Conservation (phyloP, 2,797 vertebrate genomes). For the Clamator glandarius region DNA sequence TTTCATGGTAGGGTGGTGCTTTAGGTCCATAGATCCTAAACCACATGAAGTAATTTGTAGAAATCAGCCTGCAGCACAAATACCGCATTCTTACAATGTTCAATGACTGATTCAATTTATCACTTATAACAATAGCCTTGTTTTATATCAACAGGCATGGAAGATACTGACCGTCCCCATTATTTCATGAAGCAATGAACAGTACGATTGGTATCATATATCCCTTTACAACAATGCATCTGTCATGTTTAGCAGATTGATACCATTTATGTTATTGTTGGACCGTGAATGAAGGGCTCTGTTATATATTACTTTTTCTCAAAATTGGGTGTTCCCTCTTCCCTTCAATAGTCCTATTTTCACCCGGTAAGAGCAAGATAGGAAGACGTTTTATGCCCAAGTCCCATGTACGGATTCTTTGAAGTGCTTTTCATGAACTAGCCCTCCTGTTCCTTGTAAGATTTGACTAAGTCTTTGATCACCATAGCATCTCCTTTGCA, state of each 20-base stretch:
- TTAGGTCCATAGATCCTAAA: background rate
- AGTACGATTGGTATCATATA: background rate
- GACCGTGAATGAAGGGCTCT: background rate
- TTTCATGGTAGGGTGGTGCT: background rate
- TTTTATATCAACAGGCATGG: background rate
- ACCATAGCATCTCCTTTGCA: background rate
- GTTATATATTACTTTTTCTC: background rate
- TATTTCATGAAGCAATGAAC: background rate
- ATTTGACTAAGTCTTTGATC: background rate
- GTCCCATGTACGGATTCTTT: background rate
- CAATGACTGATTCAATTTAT: background rate
- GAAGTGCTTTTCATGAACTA: background rate
- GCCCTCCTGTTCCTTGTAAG: background rate
- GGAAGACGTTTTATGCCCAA: background rate
- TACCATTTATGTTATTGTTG: background rate
- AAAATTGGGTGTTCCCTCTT: background rate
- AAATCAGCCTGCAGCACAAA: background rate
- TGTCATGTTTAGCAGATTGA: background rate
- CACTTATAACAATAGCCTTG: background rate
- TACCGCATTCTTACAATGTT: background rate
- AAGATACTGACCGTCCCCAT: background rate
- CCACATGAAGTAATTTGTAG: background rate
- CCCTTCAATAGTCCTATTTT: background rate
- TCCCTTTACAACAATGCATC: background rate
- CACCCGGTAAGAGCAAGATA: background rate